Conservation (phyloP, 2,113 vertebrate species). For the Leucopsar rothschildi region DNA sequence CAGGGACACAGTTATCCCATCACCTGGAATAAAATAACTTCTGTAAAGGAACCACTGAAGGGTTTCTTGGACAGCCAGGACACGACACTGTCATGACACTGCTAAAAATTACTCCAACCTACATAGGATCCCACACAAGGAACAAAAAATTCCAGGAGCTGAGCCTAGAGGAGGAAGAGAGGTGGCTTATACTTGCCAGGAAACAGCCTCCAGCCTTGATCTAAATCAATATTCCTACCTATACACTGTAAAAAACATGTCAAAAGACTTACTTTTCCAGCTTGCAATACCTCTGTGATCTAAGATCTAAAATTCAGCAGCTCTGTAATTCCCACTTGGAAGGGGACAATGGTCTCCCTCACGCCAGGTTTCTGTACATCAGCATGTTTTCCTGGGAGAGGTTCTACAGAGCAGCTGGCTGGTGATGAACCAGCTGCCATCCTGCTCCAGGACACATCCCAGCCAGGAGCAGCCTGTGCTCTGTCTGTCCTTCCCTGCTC, state of each 20-base stretch:
- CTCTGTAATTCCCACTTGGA: not conserved
- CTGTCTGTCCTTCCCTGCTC: not conserved
- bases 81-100: not conserved
- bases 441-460: not conserved
- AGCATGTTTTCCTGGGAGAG: not conserved
- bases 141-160: not conserved
- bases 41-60: not conserved
- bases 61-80: not conserved
- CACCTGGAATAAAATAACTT: not conserved
- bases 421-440: not conserved
- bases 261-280: not conserved
- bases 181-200: not conserved
- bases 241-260: not conserved
- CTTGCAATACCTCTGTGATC: not conserved
- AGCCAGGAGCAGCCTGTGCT: not conserved
- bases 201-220: not conserved
- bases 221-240: not conserved
- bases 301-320: not conserved
- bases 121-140: not conserved
- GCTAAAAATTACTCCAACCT: not conserved
- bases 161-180: not conserved
- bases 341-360: accelerated
- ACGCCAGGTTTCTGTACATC: not conserved
- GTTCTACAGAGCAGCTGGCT: not conserved
- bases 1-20: not conserved